Evolutionary conservation across 2,888 invertebrate species (phyloP), one percentile per base, ranked within the genome.

Genomic region (Xanthia icteritia): DNA sequence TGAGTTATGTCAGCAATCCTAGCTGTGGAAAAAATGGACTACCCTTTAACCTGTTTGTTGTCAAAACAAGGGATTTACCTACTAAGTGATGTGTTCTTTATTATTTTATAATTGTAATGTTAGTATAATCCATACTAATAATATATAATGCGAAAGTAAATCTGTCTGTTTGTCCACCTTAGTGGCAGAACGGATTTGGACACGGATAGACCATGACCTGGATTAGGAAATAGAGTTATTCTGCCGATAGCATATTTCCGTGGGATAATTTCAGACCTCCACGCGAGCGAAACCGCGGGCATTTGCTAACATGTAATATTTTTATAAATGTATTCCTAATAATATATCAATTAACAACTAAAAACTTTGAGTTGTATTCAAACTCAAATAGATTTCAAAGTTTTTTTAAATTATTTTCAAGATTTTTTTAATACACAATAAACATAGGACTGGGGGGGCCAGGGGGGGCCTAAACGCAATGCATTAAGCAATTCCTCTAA

Each of bases 1-100:
- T 86, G 82, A 77, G 77, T 63, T 69, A 84, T 75, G 76, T 70
- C 75, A 68, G 83, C 73, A 71, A 67, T 79, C 23, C 51, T 67
- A 17, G 51, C 60, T 58, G 48, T 64, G 48, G 23, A 39, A 77
- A 78, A 75, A 72, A 70, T 84, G 42, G 56, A 70, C 51, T 61
- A 27, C 58, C 15, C n/a, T 48, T 5, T 3, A 64, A 36, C 17
- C 1, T 51, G 27, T 61, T 66, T 66, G 64, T 45, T 45, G 36
- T 83, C n/a, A 42, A 79, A 63, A 71, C 54, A 67, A 68, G 42
- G n/a, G 61, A 72, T 58, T 63, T 60, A 68, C 11, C 8, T 23
- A 58, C 2, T 6, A n/a, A 27, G 31, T 60, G n/a, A 58, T 31
- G 17, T 51, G 27, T 64, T 68, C 8, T 48, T 31, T n/a, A n/a